phyloP scores from a whole-genome alignment of 2,113 vertebrate genomes.

The Myodes glareolus region DNA sequence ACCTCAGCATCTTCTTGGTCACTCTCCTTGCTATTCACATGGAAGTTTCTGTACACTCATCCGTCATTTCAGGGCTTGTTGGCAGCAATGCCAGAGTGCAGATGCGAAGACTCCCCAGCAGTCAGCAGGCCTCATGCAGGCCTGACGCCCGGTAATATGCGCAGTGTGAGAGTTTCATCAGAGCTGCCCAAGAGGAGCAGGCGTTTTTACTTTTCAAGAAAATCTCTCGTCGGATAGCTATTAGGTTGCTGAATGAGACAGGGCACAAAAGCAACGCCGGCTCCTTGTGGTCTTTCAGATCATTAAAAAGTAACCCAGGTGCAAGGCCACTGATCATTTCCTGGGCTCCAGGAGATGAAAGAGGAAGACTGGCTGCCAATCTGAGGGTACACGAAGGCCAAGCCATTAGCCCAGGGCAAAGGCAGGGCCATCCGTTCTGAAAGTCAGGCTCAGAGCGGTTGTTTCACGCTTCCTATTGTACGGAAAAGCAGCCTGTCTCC shows the following conservation, averaged over 20 bases:
- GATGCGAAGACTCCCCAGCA: constrained; percentile 54
- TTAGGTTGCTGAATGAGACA: constrained; percentile 72
- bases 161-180: constrained; percentile 67
- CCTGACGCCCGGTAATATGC: constrained; percentile 10
- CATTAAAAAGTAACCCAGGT: constrained; percentile 82
- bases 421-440: constrained; percentile 7
- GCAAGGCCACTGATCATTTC: constrained; percentile 70
- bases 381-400: not conserved
- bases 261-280: constrained; percentile 62
- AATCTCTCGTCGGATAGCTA: constrained; percentile 57
- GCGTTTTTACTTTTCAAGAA: constrained; percentile 64
- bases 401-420: constrained; percentile 8
- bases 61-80: constrained; percentile 48
- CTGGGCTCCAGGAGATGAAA: constrained; percentile 63
- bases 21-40: constrained; percentile 23
- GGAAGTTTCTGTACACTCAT: constrained; percentile 7
- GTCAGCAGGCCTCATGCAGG: constrained; percentile 28
- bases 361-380: constrained; percentile 59
- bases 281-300: constrained; percentile 78
- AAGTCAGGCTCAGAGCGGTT: constrained; percentile 25
- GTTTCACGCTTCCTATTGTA: not conserved
- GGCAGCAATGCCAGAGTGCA: constrained; percentile 36
- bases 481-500: constrained; percentile 11
- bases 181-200: constrained; percentile 58
- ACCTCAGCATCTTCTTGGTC: not conserved